Percentiles rank a stretch among this genome's conserved stretches.
These are phyloP conservation scores for Gobius niger DNA, from an alignment of 2,113 vertebrate species.

Conservation along the genomic window DNA sequence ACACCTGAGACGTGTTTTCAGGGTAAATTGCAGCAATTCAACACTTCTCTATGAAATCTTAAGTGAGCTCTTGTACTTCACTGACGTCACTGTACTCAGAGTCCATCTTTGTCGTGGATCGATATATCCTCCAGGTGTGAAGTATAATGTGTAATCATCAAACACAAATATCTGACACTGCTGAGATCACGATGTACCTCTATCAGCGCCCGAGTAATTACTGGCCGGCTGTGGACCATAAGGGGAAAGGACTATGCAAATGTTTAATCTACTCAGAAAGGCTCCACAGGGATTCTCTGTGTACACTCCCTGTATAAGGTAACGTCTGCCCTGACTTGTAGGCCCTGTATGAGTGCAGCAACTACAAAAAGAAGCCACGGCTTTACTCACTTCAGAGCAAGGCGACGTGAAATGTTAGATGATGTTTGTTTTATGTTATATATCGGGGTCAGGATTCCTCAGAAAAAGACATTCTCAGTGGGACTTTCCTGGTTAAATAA, in stretches of 20 bases:
- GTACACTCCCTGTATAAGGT: conserved; percentile 39
- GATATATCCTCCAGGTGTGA: conserved; percentile 40
- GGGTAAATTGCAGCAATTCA: background rate
- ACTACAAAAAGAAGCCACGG: no score
- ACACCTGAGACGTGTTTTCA: background rate
- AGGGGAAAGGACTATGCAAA: conserved; percentile 50
- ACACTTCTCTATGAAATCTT: conserved; percentile 11
- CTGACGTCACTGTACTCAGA: conserved; percentile 28
- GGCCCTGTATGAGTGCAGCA: no score
- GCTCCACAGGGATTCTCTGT: conserved; percentile 39
- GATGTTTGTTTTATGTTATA: no score
- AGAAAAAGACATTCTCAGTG: no score
- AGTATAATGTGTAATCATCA: conserved; percentile 46
- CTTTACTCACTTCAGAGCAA: no score
- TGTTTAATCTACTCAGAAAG: conserved; percentile 50
- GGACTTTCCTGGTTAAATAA: no score
- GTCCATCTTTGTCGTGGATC: conserved; percentile 28
- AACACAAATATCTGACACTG: conserved; percentile 50
- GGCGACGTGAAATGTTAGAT: no score
- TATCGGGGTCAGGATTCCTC: no score
- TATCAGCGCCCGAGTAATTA: conserved; percentile 58
- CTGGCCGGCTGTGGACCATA: conserved; percentile 41
- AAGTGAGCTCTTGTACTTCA: conserved; percentile 15
- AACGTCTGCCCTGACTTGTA: conserved; percentile 5
- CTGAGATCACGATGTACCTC: conserved; percentile 37